Evolutionary conservation across 2,888 invertebrate species (phyloP).

Genomic region (Leucozona laternaria): DNA sequence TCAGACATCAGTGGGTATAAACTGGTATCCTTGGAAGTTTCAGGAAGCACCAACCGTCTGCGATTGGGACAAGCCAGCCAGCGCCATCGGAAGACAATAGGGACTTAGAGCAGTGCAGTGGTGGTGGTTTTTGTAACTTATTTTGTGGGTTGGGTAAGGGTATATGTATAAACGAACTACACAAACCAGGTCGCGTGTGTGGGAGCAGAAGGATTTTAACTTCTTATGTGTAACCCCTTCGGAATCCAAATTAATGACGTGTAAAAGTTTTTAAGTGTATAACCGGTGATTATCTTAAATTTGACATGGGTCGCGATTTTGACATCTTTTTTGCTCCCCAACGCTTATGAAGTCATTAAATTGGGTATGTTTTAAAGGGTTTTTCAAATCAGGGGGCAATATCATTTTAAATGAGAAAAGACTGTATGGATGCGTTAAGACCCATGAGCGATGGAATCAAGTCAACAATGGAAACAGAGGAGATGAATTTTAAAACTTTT

Average conservation of each 20-base stretch:
- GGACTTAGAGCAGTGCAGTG: background rate
- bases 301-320: conserved; percentile 75
- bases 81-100: conserved; percentile 27
- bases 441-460: conserved; percentile 13
- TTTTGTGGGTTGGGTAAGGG: conserved; percentile 2
- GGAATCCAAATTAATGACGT: conserved; percentile 69
- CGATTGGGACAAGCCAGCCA: conserved; percentile 1
- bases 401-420: conserved; percentile 36
- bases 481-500: background rate
- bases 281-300: conserved; percentile 74
- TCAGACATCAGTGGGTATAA: no score
- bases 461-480: background rate
- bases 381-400: conserved; percentile 25
- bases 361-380: conserved; percentile 24
- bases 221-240: conserved; percentile 38
- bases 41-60: conserved; percentile 35
- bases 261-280: conserved; percentile 70
- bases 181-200: background rate
- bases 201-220: conserved; percentile 29
- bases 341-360: conserved; percentile 56
- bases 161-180: background rate
- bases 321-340: conserved; percentile 54
- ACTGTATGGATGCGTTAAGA: background rate
- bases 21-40: conserved; percentile 53
- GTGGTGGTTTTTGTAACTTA: conserved; percentile 40